Percentiles rank a stretch among this genome's conserved stretches.
These are phyloP conservation scores for Gortyna flavago DNA, from an alignment of 2,888 invertebrate genomes.

Conservation along the genomic window DNA sequence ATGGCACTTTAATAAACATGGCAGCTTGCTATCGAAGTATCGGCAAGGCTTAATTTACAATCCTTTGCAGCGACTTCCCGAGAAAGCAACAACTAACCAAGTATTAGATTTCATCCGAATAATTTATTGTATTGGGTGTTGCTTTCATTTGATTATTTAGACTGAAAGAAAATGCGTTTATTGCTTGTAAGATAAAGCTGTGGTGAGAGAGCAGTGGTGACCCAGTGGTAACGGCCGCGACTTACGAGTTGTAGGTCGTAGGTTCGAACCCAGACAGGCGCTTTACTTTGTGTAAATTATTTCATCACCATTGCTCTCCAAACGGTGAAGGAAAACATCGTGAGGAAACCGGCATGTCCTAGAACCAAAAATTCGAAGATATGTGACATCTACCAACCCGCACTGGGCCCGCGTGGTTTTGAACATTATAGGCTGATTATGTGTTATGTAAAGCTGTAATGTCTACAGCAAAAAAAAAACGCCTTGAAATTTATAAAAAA, in stretches of 20 bases:
- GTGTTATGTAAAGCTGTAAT: not conserved
- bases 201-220: no score
- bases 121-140: conserved; percentile 57
- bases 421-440: no score
- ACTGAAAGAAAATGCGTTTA: not conserved
- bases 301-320: no score
- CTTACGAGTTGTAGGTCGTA: no score
- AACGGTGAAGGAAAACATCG: no score
- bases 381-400: no score
- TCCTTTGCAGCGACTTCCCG: conserved; percentile 22
- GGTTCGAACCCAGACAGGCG: no score
- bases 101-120: conserved; percentile 63
- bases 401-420: no score
- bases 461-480: not conserved
- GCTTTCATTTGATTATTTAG: conserved; percentile 26
- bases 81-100: conserved; percentile 57
- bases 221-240: no score
- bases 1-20: conserved; percentile 63
- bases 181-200: not conserved
- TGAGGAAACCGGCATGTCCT: no score
- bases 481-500: not conserved
- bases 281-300: no score
- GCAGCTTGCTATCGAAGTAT: conserved; percentile 50
- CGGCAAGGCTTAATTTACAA: conserved; percentile 55
- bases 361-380: no score